Base-by-base conservation (phyloP, 2,113 vertebrate genomes). In the Megaceryle torquata region DNA sequence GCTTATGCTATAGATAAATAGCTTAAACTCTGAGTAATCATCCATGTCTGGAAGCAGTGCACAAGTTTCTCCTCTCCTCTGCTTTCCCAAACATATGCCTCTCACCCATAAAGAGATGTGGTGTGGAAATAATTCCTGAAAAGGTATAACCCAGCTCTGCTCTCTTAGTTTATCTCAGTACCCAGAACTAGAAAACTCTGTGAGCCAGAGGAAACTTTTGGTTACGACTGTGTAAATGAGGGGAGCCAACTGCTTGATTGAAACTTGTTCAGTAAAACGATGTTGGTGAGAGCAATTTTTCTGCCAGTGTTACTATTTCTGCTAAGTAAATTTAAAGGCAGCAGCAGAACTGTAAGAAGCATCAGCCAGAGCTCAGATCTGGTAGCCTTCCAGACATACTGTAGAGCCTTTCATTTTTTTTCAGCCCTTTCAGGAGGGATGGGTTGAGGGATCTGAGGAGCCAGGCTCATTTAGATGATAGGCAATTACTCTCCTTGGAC, bases 381-480 rank as follows among this genome's bases (percentile, higher is more conserved):
- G 90, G 84, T 97, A 79, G 82, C 69, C 51, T 95, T 95, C 86
- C 95, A 97, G 86, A 84, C 57, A 82, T 11, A 31, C 67, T 86
- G 75, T 86, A 94, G 61, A 93, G 74, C 37, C 46, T 88, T 80
- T 86, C n/a, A 31, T 91, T 96, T 41, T 41, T 96, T 54, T 29
- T 29, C 65, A 88, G 70, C 67, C 57, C 79, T 92, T 95, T 63
- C 82, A 82, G 86, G 90, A 87, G 54, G 46, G 81, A 88, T 85
- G 22, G 29, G 10, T 70, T 77, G 54, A 94, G 63, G 64, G 61
- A 79, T 74, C 54, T 6, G 64, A 95, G 12, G n/a, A 70, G 81
- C 69, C 44, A 67, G 64, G 57, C 54, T 71, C 88, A 71, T 88
- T 72, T 86, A 65, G 37, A 64, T 88, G 54, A 70, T 57, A 65